A percentile compares a stretch with the other conserved stretches of the same genome.
These are phyloP conservation scores for Polydrusus tereticollis DNA, from an alignment of 2,888 invertebrate species.

Conservation along the genomic window DNA sequence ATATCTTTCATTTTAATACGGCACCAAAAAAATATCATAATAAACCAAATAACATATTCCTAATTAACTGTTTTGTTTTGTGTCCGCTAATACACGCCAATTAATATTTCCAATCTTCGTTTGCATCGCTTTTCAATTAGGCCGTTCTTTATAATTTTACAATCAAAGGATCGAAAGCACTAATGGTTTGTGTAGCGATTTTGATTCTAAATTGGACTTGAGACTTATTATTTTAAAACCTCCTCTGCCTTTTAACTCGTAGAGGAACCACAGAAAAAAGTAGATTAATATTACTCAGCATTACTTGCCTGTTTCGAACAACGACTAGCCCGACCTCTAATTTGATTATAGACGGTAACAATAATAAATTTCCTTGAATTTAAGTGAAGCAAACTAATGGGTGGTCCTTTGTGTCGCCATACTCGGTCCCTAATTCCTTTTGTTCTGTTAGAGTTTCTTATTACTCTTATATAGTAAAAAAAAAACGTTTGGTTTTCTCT, in stretches of 20 bases:
- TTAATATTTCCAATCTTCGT: constrained; percentile 18
- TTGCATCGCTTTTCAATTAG: constrained; percentile 41
- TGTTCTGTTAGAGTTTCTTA: no score
- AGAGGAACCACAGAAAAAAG: constrained; percentile 10
- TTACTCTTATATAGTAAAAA: no score
- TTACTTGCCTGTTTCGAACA: constrained; percentile 42
- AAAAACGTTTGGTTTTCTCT: no score
- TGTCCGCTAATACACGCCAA: constrained; percentile 8
- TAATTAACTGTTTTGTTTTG: neutral
- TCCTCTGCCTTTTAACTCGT: constrained; percentile 7
- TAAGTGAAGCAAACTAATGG: constrained; percentile 40
- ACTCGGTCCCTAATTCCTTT: neutral
- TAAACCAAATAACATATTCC: neutral
- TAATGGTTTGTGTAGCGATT: constrained; percentile 30
- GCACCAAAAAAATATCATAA: neutral
- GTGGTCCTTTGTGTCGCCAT: constrained; percentile 35
- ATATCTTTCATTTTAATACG: no score
- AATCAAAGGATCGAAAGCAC: constrained; percentile 41
- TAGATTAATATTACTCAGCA: constrained; percentile 40
- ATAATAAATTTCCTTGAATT: constrained; percentile 44
- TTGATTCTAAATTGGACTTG: constrained; percentile 28
- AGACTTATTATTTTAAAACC: constrained; percentile 41
- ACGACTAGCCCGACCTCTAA: constrained; percentile 38
- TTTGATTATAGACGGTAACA: constrained; percentile 48
- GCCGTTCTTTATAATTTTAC: constrained; percentile 33